Conservation (phyloP, 2,797 vertebrate species). For the Decapterus maruadsi region DNA sequence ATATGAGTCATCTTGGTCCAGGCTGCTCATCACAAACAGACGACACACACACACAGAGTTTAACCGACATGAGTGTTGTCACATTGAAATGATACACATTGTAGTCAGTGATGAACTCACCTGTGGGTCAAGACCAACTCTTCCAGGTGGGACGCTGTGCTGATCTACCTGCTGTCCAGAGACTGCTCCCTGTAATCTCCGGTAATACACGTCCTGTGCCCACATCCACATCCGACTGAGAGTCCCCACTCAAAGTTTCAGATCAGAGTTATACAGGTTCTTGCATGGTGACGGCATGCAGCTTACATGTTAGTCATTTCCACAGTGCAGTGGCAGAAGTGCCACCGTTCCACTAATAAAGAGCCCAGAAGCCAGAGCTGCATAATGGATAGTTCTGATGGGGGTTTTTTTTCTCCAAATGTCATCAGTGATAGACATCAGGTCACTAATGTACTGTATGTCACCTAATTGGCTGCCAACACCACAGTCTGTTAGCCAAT, state of each 20-base stretch:
- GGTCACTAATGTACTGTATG: background rate
- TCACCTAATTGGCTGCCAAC: background rate
- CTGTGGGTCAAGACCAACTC: constrained; percentile 13
- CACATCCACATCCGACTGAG: background rate
- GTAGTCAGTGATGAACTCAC: constrained; percentile 51
- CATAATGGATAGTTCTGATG: constrained; percentile 51
- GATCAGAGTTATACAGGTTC: constrained; percentile 33
- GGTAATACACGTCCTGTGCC: background rate
- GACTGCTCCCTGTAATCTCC: background rate
- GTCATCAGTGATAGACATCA: constrained; percentile 12
- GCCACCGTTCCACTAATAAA: constrained; percentile 81
- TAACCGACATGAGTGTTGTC: background rate
- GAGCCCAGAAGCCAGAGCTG: constrained; percentile 31
- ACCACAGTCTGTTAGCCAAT: no score
- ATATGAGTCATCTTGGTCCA: constrained; percentile 78
- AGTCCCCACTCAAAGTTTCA: constrained; percentile 15
- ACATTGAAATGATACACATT: background rate
- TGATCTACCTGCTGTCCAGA: background rate
- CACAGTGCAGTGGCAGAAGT: constrained; percentile 78
- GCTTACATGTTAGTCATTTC: constrained; percentile 73
- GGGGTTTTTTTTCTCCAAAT: constrained; percentile 11
- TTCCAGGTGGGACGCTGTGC: background rate
- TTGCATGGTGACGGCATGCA: constrained; percentile 48
- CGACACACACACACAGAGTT: background rate
- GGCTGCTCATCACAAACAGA: constrained; percentile 5